Conservation (phyloP, 2,888 invertebrate species). For the Lissonota sp. region DNA sequence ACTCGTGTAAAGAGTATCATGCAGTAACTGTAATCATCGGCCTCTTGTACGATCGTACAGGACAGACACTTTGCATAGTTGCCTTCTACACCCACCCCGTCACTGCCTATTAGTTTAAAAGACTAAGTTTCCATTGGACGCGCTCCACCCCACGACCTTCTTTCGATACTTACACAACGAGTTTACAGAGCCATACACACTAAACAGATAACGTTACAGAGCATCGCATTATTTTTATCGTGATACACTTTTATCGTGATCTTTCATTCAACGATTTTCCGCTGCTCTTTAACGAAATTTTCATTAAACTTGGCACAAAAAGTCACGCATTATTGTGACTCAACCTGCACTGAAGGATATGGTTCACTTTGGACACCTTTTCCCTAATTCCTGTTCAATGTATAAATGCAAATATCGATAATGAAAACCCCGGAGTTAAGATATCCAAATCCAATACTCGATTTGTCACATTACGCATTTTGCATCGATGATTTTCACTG, state of each 20-base stretch:
- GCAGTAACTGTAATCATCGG: conserved; percentile 57
- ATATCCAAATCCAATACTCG: no score
- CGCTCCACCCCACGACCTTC: conserved; percentile 20
- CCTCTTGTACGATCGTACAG: conserved; percentile 48
- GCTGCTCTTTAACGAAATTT: background rate
- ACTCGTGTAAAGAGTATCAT: conserved; percentile 55
- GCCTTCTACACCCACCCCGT: background rate
- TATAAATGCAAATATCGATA: no score
- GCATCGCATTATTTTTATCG: conserved; percentile 47
- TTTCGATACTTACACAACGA: conserved; percentile 21
- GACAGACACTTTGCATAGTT: conserved; percentile 33
- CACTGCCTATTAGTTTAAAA: conserved; percentile 47
- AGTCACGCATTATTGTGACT: background rate
- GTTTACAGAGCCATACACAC: conserved; percentile 28
- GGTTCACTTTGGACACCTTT: no score
- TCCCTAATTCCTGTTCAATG: no score
- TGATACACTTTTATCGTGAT: background rate
- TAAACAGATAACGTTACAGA: conserved; percentile 41
- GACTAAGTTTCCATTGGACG: conserved; percentile 40
- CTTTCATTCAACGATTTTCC: background rate
- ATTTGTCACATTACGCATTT: no score
- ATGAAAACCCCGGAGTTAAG: no score
- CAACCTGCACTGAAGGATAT: no score
- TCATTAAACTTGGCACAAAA: background rate
- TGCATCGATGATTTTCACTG: no score